Evolutionary conservation across 2,888 invertebrate species (phyloP), one percentile per base, ranked within the genome.

Genomic region (Exephanes ischioxanthus): DNA sequence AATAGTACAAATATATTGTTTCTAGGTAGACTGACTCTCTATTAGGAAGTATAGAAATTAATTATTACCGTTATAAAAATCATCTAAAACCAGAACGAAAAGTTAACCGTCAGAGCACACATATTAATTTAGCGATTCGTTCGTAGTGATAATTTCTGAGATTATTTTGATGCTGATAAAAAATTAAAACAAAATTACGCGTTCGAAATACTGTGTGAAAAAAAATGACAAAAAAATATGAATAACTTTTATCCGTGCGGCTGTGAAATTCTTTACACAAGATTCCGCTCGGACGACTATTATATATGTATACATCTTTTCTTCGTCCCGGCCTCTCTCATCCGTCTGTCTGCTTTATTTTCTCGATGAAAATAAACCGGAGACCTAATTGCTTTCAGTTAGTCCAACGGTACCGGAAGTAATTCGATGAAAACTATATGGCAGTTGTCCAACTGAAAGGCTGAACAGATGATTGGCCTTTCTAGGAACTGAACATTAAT

Each of bases 371-470:
- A 16, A 48, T n/a, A 16, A 1, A 63, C n/a, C 67, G 51, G 14
- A 30, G 79, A 87, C 85, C 88, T 91, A 92, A 92, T 93, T 92
- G 90, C 92, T 90, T 91, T 90, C 91, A 92, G 91, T 91, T 90
- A 90, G 92, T 90, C 88, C 88, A 89, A 88, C 90, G 89, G 89
- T 86, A 89, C 85, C 88, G 88, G 85, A 88, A 89, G 82, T 87
- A 91, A 90, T 92, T 91, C 67, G 53, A 76, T 55, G 45, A n/a
- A 79, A 19, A 48, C 41, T 48, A 16, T n/a, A 63, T 67, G 19
- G 48, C 48, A 33, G 55, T 58, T 63, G 4, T 68, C 26, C 45
- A 48, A 48, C 45, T 48, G 45, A 4, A 16, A 48, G 3, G 45
- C 0, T 16, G 4, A 48, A 48, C 14, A 16, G 45, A 48, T 48